phyloP scores from a whole-genome alignment of 2,888 invertebrate species.

The Melanophora roralis region DNA sequence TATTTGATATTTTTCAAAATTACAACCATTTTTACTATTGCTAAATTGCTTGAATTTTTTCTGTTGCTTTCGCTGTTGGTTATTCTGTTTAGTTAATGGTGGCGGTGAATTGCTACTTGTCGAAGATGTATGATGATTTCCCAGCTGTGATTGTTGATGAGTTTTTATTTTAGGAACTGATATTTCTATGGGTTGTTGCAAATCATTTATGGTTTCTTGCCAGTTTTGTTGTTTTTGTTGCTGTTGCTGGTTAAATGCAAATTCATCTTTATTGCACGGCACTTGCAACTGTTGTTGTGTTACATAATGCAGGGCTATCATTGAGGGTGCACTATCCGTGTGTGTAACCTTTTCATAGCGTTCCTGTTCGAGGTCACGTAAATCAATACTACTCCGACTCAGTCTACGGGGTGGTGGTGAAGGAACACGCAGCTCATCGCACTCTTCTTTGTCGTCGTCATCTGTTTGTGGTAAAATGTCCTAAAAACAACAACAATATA shows the following conservation, averaged over 20 bases:
- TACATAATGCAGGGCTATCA: conserved; percentile 75
- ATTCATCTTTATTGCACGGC: conserved; percentile 52
- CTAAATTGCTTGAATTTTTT: conserved; percentile 20
- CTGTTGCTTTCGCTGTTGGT: conserved; percentile 9
- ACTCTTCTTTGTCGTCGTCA: conserved; percentile 75
- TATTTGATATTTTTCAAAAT: conserved; percentile 61
- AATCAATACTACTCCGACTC: conserved; percentile 77
- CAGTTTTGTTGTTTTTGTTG: conserved; percentile 71
- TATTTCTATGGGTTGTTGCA: conserved; percentile 57
- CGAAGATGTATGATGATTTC: conserved; percentile 8
- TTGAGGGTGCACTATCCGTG: conserved; percentile 77
- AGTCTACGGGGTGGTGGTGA: conserved; percentile 77
- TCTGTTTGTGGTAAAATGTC: conserved; percentile 73
- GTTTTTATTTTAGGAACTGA: conserved; percentile 48
- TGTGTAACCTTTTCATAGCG: conserved; percentile 77
- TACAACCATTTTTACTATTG: conserved; percentile 61
- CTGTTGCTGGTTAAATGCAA: conserved; percentile 65
- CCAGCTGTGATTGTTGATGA: conserved; percentile 31
- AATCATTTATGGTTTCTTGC: conserved; percentile 66
- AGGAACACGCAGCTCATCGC: conserved; percentile 77
- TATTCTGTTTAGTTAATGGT: conserved; percentile 34
- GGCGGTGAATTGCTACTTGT: conserved; percentile 42
- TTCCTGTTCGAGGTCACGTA: conserved; percentile 77
- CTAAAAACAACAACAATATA: conserved; percentile 61
- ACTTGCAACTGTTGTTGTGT: conserved; percentile 68